phyloP scores from a whole-genome alignment of 2,888 invertebrate species.

The Xylocampa areola region DNA sequence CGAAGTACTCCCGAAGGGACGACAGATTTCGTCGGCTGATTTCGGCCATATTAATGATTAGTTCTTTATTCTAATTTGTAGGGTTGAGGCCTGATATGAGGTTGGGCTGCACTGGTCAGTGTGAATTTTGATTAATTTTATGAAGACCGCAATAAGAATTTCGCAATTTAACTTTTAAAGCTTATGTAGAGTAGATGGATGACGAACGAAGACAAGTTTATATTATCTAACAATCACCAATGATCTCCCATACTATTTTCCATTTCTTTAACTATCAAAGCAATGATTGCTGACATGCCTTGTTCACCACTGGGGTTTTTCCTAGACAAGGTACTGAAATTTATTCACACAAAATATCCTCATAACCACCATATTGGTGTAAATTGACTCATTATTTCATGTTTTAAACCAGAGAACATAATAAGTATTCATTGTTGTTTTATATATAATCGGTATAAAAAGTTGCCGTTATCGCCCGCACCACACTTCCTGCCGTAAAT shows the following conservation, averaged over 20 bases:
- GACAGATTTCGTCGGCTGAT: conserved; percentile 80
- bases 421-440: conserved; percentile 50
- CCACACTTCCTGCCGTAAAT: conserved; percentile 63
- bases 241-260: too few relatives aligned
- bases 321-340: background rate
- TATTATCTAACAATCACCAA: too few relatives aligned
- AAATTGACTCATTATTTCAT: conserved; percentile 47
- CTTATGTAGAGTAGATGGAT: background rate
- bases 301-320: too few relatives aligned
- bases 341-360: background rate
- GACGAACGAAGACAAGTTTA: too few relatives aligned
- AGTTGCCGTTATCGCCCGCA: conserved; percentile 59
- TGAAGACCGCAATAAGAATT: too few relatives aligned
- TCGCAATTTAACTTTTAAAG: too few relatives aligned
- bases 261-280: too few relatives aligned
- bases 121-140: conserved; percentile 32
- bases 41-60: conserved; percentile 81
- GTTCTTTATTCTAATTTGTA: conserved; percentile 80
- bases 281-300: too few relatives aligned
- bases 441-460: conserved; percentile 46
- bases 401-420: conserved; percentile 39
- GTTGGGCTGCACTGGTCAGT: conserved; percentile 48
- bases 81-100: conserved; percentile 54
- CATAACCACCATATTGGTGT: conserved; percentile 7
- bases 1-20: conserved; percentile 77